Evolutionary conservation across 2,888 invertebrate genomes (phyloP).

Genomic region (Papilio demoleus): DNA sequence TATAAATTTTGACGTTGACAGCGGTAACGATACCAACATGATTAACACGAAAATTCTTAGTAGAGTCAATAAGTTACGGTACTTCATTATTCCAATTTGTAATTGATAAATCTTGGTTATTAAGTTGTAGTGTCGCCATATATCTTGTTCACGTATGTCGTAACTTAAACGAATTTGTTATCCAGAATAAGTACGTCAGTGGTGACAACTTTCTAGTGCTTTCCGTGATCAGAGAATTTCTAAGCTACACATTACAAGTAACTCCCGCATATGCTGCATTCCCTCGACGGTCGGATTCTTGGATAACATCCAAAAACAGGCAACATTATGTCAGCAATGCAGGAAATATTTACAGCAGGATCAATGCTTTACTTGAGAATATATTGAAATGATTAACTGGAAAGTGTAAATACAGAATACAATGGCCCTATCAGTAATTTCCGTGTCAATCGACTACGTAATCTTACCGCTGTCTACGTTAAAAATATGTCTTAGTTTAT

Average conservation of each 20-base stretch:
- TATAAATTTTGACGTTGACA: too few species aligned
- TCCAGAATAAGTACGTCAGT: conserved; percentile 41
- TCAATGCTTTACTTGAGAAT: conserved; percentile 19
- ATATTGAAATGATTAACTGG: conserved; percentile 2
- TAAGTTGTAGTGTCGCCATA: background rate
- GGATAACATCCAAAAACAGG: conserved; percentile 34
- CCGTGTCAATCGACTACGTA: too few species aligned
- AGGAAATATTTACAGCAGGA: conserved; percentile 27
- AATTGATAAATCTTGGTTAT: too few species aligned
- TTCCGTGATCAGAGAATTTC: conserved; percentile 49
- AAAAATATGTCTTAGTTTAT: too few species aligned
- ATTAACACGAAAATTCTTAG: too few species aligned
- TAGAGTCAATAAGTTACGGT: too few species aligned
- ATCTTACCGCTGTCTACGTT: too few species aligned
- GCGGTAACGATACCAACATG: too few species aligned
- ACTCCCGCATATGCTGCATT: conserved; percentile 32
- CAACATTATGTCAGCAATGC: conserved; percentile 19
- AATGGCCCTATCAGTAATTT: too few species aligned
- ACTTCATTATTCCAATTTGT: too few species aligned
- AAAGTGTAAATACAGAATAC: too few species aligned
- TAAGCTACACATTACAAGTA: conserved; percentile 45
- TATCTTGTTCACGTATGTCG: too few species aligned
- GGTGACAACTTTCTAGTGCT: conserved; percentile 49
- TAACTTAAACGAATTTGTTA: background rate
- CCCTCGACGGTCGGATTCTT: conserved; percentile 35